phyloP scores from a whole-genome alignment of 2,113 vertebrate species.

The Connochaetes taurinus region DNA sequence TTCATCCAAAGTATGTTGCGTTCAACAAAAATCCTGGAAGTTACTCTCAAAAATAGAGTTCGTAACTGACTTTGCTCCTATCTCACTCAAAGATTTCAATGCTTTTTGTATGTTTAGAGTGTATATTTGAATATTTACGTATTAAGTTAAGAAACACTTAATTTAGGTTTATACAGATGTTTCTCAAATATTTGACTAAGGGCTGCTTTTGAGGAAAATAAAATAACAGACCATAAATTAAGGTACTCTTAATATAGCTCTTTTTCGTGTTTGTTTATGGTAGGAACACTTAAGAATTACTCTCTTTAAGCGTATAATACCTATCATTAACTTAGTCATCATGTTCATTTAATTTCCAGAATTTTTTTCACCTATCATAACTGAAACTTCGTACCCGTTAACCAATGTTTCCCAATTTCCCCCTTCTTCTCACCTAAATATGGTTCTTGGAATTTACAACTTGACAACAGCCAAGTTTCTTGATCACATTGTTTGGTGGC shows the following conservation, averaged over 20 bases:
- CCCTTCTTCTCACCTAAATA: neutral
- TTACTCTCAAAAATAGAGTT: neutral
- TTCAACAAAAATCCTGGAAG: neutral
- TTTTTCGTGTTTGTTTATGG: neutral
- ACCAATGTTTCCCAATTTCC: neutral
- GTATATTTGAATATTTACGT: neutral
- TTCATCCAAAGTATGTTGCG: neutral
- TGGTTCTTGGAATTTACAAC: neutral
- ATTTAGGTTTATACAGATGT: neutral
- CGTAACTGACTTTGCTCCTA: neutral
- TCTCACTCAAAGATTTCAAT: neutral
- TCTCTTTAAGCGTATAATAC: neutral
- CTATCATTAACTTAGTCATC: neutral
- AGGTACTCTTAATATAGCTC: neutral
- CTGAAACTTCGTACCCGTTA: neutral
- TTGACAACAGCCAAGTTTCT: neutral
- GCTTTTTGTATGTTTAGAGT: neutral
- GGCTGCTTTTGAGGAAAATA: neutral
- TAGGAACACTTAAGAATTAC: neutral
- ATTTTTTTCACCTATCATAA: neutral
- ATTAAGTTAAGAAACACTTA: neutral
- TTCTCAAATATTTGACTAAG: constrained; percentile 23
- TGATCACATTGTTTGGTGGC: neutral
- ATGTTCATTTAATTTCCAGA: neutral
- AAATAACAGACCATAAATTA: neutral